These are phyloP conservation scores for Microcebus murinus DNA, from an alignment of 2,113 vertebrate species.

Conservation along the genomic window DNA sequence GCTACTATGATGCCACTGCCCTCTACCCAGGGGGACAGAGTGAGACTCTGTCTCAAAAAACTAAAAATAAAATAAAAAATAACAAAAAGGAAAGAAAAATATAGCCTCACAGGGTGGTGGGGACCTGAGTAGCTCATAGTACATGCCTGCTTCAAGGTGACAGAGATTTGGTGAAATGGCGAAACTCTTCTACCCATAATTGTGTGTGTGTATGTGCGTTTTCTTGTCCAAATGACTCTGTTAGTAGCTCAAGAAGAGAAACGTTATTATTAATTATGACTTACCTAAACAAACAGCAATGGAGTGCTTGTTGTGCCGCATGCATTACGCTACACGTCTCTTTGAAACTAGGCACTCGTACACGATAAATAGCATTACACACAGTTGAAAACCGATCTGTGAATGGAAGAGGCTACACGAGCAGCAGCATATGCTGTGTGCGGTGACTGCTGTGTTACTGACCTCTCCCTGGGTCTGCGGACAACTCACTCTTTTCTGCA, in stretches of 20 bases:
- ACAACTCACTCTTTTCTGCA: not conserved
- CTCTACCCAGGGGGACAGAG: no score
- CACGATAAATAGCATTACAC: not conserved
- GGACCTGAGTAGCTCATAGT: not conserved
- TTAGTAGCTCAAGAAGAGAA: not conserved
- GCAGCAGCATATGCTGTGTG: not conserved
- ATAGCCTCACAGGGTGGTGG: not conserved
- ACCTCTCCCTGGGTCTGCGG: not conserved
- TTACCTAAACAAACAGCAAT: not conserved
- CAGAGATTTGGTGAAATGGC: not conserved
- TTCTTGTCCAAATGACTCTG: not conserved
- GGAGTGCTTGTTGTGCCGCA: not conserved
- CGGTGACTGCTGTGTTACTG: not conserved
- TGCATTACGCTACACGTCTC: not conserved
- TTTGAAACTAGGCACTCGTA: not conserved
- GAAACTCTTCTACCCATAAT: not conserved
- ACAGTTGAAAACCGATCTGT: not conserved
- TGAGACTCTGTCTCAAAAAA: no score
- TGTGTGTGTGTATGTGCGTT: not conserved
- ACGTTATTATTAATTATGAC: not conserved
- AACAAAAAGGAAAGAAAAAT: not conserved
- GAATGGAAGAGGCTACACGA: not conserved
- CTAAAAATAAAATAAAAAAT: no score
- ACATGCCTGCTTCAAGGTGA: not conserved
- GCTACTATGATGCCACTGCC: no score